phyloP scores from a whole-genome alignment of 2,797 vertebrate genomes.

The Caiman crocodilus region DNA sequence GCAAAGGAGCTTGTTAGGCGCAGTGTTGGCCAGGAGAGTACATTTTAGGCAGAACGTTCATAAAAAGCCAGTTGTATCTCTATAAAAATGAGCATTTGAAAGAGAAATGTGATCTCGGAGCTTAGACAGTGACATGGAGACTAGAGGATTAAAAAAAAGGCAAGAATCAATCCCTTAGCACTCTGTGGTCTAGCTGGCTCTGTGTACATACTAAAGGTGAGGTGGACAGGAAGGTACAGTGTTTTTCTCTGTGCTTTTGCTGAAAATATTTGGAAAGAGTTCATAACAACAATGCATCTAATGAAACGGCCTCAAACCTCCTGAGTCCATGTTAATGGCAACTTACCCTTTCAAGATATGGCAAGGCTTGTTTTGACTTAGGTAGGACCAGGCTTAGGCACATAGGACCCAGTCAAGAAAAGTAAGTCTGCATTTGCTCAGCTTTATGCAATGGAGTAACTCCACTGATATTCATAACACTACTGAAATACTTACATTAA shows the following conservation, averaged over 20 bases:
- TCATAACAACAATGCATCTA: not conserved
- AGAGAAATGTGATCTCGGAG: not conserved
- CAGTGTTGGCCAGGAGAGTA: not conserved
- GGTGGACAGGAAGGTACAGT: not conserved
- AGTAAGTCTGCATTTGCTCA: not conserved
- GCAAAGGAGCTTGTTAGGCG: constrained; percentile 6
- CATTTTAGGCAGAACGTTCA: not conserved
- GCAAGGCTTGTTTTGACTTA: not conserved
- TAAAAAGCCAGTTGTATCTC: constrained; percentile 17
- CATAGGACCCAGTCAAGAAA: not conserved
- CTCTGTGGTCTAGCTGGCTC: no score
- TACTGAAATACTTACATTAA: no score
- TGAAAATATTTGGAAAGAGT: not conserved
- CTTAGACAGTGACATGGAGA: not conserved
- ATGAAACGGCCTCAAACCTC: not conserved
- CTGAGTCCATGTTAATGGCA: not conserved
- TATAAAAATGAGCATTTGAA: not conserved
- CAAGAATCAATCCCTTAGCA: not conserved
- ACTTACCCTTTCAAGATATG: not conserved
- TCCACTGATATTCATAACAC: not conserved
- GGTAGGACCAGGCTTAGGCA: not conserved
- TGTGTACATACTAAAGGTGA: not conserved
- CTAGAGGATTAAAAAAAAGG: not conserved
- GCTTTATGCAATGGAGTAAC: not conserved
- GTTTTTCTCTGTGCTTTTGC: not conserved